Evolutionary conservation across 2,888 invertebrate species (phyloP).

Genomic region (Apoda limacodes): DNA sequence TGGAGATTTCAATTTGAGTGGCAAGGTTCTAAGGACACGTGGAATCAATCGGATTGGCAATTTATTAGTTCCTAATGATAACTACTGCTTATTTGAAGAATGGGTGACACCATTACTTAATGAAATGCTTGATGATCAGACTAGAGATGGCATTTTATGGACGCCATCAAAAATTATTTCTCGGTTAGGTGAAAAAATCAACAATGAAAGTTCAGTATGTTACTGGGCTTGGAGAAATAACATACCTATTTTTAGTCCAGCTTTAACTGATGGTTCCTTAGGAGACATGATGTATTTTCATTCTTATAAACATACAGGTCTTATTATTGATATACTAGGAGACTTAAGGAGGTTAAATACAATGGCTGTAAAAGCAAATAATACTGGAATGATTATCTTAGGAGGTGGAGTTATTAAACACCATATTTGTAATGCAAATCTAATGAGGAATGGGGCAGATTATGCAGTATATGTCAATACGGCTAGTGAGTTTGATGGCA

Average conservation of each 20-base stretch:
- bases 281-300: slow-evolving; percentile 99
- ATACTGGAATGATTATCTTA: slow-evolving; percentile 96
- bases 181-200: slow-evolving; percentile 89
- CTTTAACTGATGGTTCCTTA: slow-evolving; percentile 95
- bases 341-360: slow-evolving; percentile 92
- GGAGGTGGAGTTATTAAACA: slow-evolving; percentile 99
- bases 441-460: slow-evolving; percentile 99
- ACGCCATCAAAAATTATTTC: slow-evolving; percentile 77
- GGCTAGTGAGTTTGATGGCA: slow-evolving; percentile 95
- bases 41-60: slow-evolving; percentile 93
- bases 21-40: slow-evolving; percentile 80
- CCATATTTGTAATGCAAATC: slow-evolving; percentile 99
- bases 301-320: slow-evolving; percentile 91
- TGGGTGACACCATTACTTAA: slow-evolving; percentile 96
- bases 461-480: slow-evolving; percentile 96
- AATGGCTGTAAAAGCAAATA: slow-evolving; percentile 92
- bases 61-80: slow-evolving; percentile 96
- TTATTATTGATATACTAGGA: slow-evolving; percentile 92
- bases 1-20: slow-evolving; percentile 90
- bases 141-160: slow-evolving; percentile 80
- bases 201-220: slow-evolving; percentile 91
- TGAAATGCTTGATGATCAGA: slow-evolving; percentile 90
- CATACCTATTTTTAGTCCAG: slow-evolving; percentile 98
- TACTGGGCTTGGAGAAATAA: slow-evolving; percentile 97
- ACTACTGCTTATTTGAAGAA: slow-evolving; percentile 97